Evolutionary conservation across 1,140 invertebrate genomes (phyloP).

Genomic region (Rhyzopertha dominica): DNA sequence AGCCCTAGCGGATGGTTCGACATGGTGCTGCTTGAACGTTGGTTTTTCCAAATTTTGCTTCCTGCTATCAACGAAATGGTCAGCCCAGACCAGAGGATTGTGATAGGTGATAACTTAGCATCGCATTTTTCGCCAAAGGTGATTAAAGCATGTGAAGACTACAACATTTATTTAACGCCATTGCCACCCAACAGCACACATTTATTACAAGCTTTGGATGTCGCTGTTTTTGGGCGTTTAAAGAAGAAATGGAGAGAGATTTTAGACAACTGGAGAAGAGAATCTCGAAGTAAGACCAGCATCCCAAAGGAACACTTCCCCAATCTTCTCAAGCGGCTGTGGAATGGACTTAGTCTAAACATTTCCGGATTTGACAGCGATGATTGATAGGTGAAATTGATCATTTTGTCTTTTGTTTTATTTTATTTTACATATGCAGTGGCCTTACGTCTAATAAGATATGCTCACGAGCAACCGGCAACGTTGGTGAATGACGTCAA

Average conservation of each 20-base stretch:
- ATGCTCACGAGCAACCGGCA: too few species aligned
- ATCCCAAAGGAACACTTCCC: constrained; percentile 17
- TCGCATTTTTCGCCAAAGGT: constrained; percentile 15
- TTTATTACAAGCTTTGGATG: constrained; percentile 43
- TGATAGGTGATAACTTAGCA: constrained; percentile 17
- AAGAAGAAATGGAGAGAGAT: constrained; percentile 38
- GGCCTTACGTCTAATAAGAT: too few species aligned
- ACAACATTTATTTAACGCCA: constrained; percentile 17
- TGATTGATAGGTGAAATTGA: too few species aligned
- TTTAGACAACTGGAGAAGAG: constrained; percentile 29
- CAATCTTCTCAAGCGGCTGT: not conserved
- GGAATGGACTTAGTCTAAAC: constrained; percentile 10
- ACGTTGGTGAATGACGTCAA: too few species aligned
- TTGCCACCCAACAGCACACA: constrained; percentile 41
- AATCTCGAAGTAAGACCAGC: constrained; percentile 2
- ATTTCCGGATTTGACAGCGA: too few species aligned
- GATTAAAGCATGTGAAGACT: constrained; percentile 2
- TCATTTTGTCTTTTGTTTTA: too few species aligned
- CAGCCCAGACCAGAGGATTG: constrained; percentile 7
- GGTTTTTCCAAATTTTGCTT: constrained; percentile 17
- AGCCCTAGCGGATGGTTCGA: constrained; percentile 37
- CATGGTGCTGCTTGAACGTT: constrained; percentile 32
- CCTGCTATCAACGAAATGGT: constrained; percentile 10
- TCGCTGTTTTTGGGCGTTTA: constrained; percentile 38
- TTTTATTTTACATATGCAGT: too few species aligned